A percentile compares a stretch with the other conserved stretches of the same genome.
These are phyloP conservation scores for Copidosoma floridanum DNA, from an alignment of 1,140 invertebrate species.

Conservation along the genomic window DNA sequence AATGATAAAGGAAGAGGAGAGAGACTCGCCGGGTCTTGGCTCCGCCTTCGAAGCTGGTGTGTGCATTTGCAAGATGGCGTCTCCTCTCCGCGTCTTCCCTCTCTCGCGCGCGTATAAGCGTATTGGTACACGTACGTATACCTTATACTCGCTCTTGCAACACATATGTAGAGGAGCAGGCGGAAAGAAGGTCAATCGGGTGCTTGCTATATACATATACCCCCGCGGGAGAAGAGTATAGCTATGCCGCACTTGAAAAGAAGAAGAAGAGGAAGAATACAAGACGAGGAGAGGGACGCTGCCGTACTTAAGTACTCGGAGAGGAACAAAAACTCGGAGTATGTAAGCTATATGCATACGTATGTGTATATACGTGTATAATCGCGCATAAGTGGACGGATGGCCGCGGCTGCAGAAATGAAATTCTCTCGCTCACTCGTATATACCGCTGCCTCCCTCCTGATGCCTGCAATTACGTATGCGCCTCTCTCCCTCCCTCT, in stretches of 20 bases:
- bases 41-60: conserved; percentile 53
- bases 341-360: no score
- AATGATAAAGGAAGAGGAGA: conserved; percentile 28
- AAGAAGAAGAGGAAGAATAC: neutral
- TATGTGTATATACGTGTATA: neutral
- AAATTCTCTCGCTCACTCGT: conserved; percentile 7
- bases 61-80: conserved; percentile 57
- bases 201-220: no score
- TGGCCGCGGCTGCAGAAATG: conserved; percentile 23
- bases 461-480: conserved; percentile 16
- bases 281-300: conserved; percentile 17
- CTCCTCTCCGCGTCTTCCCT: conserved; percentile 27
- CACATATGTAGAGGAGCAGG: neutral
- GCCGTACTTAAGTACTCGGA: neutral
- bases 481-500: conserved; percentile 12
- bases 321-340: conserved; percentile 18
- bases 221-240: no score
- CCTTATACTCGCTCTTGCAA: neutral
- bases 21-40: conserved; percentile 42
- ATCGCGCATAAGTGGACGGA: conserved; percentile 18
- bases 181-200: conserved; percentile 26
- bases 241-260: no score
- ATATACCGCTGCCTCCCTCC: conserved; percentile 25
- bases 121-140: conserved; percentile 4
- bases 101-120: conserved; percentile 17